Percentiles rank a stretch among this genome's conserved stretches.
Evolutionary conservation across 2,797 vertebrate species (phyloP).

Genomic region (Siniperca obscura): DNA sequence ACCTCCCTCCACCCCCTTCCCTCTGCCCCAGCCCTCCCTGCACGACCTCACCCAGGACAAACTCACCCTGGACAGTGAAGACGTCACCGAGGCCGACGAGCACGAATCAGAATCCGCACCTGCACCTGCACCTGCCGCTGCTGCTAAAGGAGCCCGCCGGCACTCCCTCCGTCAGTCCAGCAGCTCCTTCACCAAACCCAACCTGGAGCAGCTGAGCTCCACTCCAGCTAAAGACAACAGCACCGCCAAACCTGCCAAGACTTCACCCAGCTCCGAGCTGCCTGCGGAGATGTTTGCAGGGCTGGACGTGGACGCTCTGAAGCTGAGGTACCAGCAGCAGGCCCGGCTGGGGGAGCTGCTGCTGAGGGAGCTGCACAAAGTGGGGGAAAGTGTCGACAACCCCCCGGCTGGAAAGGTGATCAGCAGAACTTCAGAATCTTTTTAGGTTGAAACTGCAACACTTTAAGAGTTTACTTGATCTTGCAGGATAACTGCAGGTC

Average conservation of each 20-base stretch:
- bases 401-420: slow-evolving; percentile 84
- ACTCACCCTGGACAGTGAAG: slow-evolving; percentile 90
- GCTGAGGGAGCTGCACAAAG: slow-evolving; percentile 76
- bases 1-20: slow-evolving; percentile 74
- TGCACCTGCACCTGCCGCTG: slow-evolving; percentile 54
- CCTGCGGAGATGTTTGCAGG: slow-evolving; percentile 88
- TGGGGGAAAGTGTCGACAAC: slow-evolving; percentile 61
- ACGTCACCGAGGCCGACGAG: slow-evolving; percentile 87
- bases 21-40: slow-evolving; percentile 92
- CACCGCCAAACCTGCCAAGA: slow-evolving; percentile 36
- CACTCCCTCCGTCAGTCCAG: slow-evolving; percentile 92
- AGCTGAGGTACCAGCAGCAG: slow-evolving; percentile 85
- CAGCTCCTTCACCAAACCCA: slow-evolving; percentile 93
- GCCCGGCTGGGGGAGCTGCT: slow-evolving; percentile 87
- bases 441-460: neutral
- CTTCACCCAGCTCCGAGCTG: slow-evolving; percentile 61
- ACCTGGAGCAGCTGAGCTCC: slow-evolving; percentile 88
- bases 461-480: neutral
- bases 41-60: slow-evolving; percentile 98
- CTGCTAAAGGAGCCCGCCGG: slow-evolving; percentile 77
- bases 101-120: slow-evolving; percentile 68
- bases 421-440: neutral
- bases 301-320: slow-evolving; percentile 90
- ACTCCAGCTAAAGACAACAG: slow-evolving; percentile 83
- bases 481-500: neutral